Base-by-base conservation (phyloP, 2,113 vertebrate genomes). In the Australoheros scitulus region DNA sequence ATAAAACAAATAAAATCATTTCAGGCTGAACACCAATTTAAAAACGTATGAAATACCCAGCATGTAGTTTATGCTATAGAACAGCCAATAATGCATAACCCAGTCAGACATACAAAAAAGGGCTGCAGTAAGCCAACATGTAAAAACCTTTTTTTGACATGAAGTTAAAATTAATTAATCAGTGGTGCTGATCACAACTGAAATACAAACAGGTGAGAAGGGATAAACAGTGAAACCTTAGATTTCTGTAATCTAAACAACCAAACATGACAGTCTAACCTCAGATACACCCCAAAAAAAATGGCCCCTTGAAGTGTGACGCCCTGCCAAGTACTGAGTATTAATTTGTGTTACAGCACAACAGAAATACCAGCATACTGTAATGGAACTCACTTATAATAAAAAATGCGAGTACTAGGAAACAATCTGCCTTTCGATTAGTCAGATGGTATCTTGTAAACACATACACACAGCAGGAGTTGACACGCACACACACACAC, bases 161-260 rank as follows among this genome's bases (percentile, higher is more conserved):
- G 15, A 85, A 74, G 82, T 55, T 68, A 64, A 72, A 70, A 32
- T 41, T 18, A 6, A 70, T 80, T 29, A 24, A 47, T 50, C 43
- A 50, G 17, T 24, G 9, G 24, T 29, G 43, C 3, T 26, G 24
- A 70, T 29, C 43, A 52, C 43, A 72, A 17, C 65, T 13, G 58
- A 60, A 61, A 77, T 2, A 77, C 75, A 26, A 60, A 77, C 61
- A 60, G 64, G 70, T 24, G 65, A 77, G 59, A 55, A 47, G 65
- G 34, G 52, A 52, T 70, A 79, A 32, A 36, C 32, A 34, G 15
- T 29, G 57, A 68, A 80, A 68, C 38, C 29, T 76, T 84, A 14
- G 17, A 52, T 72, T 61, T 87, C 86, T 84, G 82, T 83, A 91
- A 90, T 78, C 57, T 79, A 81, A 82, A 77, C 87, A 88, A 85